phyloP scores from a whole-genome alignment of 1,140 invertebrate genomes.

The Papilio polyxenes region DNA sequence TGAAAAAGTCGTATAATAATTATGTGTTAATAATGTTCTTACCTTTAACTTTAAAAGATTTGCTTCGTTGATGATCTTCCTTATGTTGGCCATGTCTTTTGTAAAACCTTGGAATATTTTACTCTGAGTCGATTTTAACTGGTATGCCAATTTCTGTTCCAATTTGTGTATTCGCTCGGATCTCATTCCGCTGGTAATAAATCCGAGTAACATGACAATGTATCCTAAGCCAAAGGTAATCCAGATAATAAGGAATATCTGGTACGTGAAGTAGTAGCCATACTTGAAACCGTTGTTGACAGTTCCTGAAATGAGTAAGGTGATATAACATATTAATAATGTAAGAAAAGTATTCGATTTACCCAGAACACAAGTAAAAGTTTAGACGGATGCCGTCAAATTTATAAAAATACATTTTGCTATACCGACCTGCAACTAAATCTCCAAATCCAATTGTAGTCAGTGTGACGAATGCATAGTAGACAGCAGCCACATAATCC shows the following conservation, averaged over 20 bases:
- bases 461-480: slow-evolving; percentile 95
- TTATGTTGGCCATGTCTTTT: slow-evolving; percentile 86
- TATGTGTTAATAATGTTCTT: slow-evolving; percentile 48
- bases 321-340: slow-evolving; percentile 1
- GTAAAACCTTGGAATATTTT: slow-evolving; percentile 90
- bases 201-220: slow-evolving; percentile 94
- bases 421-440: slow-evolving; percentile 86
- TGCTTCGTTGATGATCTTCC: slow-evolving; percentile 88
- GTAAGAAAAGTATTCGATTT: neutral
- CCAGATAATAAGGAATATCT: slow-evolving; percentile 90
- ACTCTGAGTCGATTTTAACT: slow-evolving; percentile 88
- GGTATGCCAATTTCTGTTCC: slow-evolving; percentile 87
- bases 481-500: slow-evolving; percentile 93
- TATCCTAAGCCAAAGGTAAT: slow-evolving; percentile 95
- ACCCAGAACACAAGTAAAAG: neutral
- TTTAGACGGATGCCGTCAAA: neutral
- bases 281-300: slow-evolving; percentile 81
- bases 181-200: slow-evolving; percentile 85
- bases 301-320: slow-evolving; percentile 71
- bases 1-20: neutral
- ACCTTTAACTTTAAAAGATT: slow-evolving; percentile 90
- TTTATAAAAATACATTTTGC: neutral
- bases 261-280: slow-evolving; percentile 85
- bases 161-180: slow-evolving; percentile 88
- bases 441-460: slow-evolving; percentile 98